A percentile compares a stretch with the other conserved stretches of the same genome.
Evolutionary conservation across 2,888 invertebrate species (phyloP).

Genomic region (Drosophila rellima): DNA sequence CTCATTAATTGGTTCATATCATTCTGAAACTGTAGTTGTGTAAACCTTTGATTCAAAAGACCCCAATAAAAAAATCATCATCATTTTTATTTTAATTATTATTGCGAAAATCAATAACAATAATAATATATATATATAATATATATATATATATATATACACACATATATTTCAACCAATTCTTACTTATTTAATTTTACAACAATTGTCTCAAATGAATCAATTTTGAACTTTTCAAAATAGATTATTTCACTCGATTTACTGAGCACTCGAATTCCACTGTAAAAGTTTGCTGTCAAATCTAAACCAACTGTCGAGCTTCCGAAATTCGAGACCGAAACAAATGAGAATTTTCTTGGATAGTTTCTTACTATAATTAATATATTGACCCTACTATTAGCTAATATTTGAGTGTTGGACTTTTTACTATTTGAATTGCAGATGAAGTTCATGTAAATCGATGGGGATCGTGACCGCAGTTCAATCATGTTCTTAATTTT

Average conservation of each 20-base stretch:
- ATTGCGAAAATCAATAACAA: slow-evolving; percentile 30
- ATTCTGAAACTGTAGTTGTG: too few species aligned
- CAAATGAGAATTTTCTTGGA: slow-evolving; percentile 91
- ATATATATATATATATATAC: slow-evolving; percentile 12
- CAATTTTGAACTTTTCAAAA: slow-evolving; percentile 85
- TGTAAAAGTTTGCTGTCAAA: slow-evolving; percentile 91
- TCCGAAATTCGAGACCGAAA: slow-evolving; percentile 91
- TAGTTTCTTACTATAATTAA: slow-evolving; percentile 92
- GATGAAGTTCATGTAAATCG: slow-evolving; percentile 91
- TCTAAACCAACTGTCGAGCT: slow-evolving; percentile 88
- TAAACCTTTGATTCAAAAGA: too few species aligned
- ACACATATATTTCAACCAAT: slow-evolving; percentile 5
- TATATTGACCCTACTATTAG: slow-evolving; percentile 88
- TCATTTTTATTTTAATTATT: slow-evolving; percentile 16
- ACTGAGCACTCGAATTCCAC: slow-evolving; percentile 86
- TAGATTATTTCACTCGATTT: slow-evolving; percentile 80
- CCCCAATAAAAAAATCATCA: neutral
- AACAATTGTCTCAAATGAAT: slow-evolving; percentile 89
- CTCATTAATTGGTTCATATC: too few species aligned
- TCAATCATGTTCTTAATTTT: slow-evolving; percentile 88
- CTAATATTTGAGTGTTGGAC: slow-evolving; percentile 89
- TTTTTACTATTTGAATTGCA: slow-evolving; percentile 88
- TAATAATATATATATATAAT: neutral
- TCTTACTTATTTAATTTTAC: slow-evolving; percentile 87
- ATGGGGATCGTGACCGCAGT: slow-evolving; percentile 88